Percentiles rank a stretch among this genome's conserved stretches.
Conservation (phyloP, 2,888 invertebrate species). For the Camponotus fellah region DNA sequence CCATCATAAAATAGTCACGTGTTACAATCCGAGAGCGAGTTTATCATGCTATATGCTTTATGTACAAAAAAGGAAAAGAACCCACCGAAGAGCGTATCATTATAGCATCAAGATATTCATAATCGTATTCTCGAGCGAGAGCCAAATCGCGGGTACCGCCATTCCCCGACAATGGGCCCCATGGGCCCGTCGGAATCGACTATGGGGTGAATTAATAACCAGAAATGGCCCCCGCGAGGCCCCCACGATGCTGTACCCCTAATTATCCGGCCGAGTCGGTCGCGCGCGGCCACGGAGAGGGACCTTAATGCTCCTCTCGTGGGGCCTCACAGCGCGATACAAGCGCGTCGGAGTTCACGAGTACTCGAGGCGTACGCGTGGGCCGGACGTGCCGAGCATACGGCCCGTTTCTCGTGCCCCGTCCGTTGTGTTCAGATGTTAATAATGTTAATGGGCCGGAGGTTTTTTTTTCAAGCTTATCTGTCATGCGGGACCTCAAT, state of each 20-base stretch:
- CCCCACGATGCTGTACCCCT: slow-evolving; percentile 73
- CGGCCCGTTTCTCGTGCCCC: slow-evolving; percentile 59
- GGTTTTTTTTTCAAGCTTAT: slow-evolving; percentile 78
- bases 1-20: slow-evolving; percentile 4
- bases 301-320: slow-evolving; percentile 70
- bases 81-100: slow-evolving; percentile 61
- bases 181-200: slow-evolving; percentile 55
- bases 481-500: slow-evolving; percentile 80
- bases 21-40: not conserved
- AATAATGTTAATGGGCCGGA: slow-evolving; percentile 82
- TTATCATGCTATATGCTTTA: not conserved
- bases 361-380: slow-evolving; percentile 68
- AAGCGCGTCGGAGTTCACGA: slow-evolving; percentile 68
- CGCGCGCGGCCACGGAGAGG: slow-evolving; percentile 63
- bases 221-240: slow-evolving; percentile 67
- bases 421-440: slow-evolving; percentile 79
- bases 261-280: slow-evolving; percentile 73
- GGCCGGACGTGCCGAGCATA: slow-evolving; percentile 72
- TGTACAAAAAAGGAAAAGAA: slow-evolving; percentile 4
- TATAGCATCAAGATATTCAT: slow-evolving; percentile 68
- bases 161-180: slow-evolving; percentile 61
- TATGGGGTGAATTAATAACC: slow-evolving; percentile 73
- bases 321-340: slow-evolving; percentile 68
- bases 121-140: slow-evolving; percentile 65
- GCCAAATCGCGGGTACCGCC: slow-evolving; percentile 52